Conservation (phyloP, 2,888 invertebrate species). For the Caenorhabditis angaria region DNA sequence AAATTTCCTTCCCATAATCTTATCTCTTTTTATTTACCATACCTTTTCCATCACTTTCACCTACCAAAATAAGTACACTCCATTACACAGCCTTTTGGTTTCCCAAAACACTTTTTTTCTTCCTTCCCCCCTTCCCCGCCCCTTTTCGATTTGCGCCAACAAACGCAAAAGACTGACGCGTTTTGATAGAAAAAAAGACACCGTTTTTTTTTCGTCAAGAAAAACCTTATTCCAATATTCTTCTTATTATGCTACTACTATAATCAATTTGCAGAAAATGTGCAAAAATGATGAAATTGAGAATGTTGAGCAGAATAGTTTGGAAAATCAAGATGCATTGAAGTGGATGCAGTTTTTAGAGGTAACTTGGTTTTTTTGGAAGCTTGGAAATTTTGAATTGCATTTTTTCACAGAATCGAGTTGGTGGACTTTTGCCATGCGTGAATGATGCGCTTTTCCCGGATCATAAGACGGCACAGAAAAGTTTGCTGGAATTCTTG, state of each 20-base stretch:
- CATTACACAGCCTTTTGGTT: neutral
- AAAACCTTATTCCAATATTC: neutral
- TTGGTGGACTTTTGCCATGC: slow-evolving; percentile 1
- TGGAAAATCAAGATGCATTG: neutral
- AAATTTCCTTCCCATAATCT: too few species aligned
- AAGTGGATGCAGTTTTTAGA: slow-evolving; percentile 5
- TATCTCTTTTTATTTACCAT: too few species aligned
- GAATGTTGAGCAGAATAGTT: neutral
- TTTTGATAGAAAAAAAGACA: neutral
- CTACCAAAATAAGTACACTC: neutral
- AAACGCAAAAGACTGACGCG: neutral
- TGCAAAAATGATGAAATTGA: neutral
- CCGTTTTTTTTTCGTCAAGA: neutral
- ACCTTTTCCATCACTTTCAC: neutral
- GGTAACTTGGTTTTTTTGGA: neutral
- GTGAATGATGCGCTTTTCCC: neutral
- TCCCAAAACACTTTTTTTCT: neutral
- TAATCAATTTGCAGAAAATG: neutral
- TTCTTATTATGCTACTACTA: neutral
- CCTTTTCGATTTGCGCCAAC: neutral
- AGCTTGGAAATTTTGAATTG: neutral
- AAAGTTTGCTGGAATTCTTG: neutral
- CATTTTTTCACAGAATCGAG: neutral
- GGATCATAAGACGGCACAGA: neutral
- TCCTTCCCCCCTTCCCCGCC: neutral